These are phyloP conservation scores for Leptopilina clavipes DNA, from an alignment of 1,140 invertebrate genomes.

Conservation along the genomic window DNA sequence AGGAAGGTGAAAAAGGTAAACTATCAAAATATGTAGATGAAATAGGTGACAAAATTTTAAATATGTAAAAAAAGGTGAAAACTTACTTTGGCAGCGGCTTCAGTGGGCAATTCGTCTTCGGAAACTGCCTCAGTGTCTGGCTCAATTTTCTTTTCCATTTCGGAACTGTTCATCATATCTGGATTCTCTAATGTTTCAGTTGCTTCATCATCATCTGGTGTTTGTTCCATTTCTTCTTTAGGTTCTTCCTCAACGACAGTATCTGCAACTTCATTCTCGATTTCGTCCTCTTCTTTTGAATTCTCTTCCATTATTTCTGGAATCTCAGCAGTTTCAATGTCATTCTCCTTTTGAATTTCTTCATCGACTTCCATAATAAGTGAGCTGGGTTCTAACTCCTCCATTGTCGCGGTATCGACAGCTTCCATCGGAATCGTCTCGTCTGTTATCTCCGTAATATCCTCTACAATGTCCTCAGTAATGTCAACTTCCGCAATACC, in stretches of 20 bases:
- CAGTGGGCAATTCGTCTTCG: slow-evolving; percentile 79
- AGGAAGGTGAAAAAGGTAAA: too few species aligned
- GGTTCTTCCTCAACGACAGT: too few species aligned
- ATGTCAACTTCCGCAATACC: slow-evolving; percentile 26
- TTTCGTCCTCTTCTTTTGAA: slow-evolving; percentile 29
- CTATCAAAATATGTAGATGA: too few species aligned
- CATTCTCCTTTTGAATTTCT: not conserved
- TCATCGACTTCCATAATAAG: slow-evolving; percentile 13
- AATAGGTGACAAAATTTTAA: too few species aligned
- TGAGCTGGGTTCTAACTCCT: not conserved
- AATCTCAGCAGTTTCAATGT: slow-evolving; percentile 36
- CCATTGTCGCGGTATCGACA: not conserved
- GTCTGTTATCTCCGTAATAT: not conserved
- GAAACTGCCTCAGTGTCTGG: slow-evolving; percentile 82
- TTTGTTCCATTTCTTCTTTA: not conserved
- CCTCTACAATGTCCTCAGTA: not conserved
- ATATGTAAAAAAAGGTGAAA: slow-evolving; percentile 23
- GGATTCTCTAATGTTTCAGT: slow-evolving; percentile 35
- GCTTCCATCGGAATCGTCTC: not conserved
- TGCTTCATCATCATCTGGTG: not conserved
- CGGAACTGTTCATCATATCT: slow-evolving; percentile 35
- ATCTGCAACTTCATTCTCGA: not conserved
- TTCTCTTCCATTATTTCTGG: slow-evolving; percentile 37
- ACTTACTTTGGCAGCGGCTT: slow-evolving; percentile 69
- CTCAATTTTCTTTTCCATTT: slow-evolving; percentile 68